Base-by-base conservation (phyloP, 2,797 vertebrate genomes). In the Hyperoplus immaculatus region DNA sequence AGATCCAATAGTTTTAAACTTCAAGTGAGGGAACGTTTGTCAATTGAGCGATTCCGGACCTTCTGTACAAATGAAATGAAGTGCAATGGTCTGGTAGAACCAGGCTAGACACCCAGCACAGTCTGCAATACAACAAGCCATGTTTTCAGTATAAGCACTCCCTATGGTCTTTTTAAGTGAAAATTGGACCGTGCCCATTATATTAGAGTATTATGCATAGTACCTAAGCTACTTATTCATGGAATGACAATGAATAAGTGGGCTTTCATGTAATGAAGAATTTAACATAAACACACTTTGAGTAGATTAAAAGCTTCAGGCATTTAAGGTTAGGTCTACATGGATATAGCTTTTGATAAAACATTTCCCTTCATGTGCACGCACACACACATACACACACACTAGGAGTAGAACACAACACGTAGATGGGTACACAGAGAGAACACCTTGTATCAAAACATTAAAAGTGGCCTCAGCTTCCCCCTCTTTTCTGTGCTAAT, bases 391-490 rank as follows among this genome's bases (percentile, higher is more conserved):
- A 69, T 41, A 21, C 74, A 74, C 38, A 68, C 55, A 66, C 60
- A 72, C 57, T 57, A 61, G 62, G 57, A 60, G 71, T 36, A 70
- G 75, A 84, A 74, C 84, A 84, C 80, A 85, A 76, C 84, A 89
- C 67, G 81, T 83, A 78, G 87, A 88, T 51, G 87, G 88, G 90
- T 83, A 94, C 91, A 92, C 77, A 85, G 83, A 85, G 84, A 87
- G 94, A 94, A 95, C 93, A 94, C 86, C 68, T 90, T 94, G 93
- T 95, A 93, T 94, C 89, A 91, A 92, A 93, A 92, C 93, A 94
- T 90, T 89, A 75, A 90, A 92, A 93, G 83, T 90, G 91, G 91
- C 91, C 88, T 88, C 86, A 89, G 90, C 88, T 89, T 84, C 88
- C 86, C 90, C 89, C 80, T 89, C 89, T 87, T 91, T 90, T 91